Evolutionary conservation across 2,888 invertebrate genomes (phyloP).

Genomic region (Hoplodrina blanda): DNA sequence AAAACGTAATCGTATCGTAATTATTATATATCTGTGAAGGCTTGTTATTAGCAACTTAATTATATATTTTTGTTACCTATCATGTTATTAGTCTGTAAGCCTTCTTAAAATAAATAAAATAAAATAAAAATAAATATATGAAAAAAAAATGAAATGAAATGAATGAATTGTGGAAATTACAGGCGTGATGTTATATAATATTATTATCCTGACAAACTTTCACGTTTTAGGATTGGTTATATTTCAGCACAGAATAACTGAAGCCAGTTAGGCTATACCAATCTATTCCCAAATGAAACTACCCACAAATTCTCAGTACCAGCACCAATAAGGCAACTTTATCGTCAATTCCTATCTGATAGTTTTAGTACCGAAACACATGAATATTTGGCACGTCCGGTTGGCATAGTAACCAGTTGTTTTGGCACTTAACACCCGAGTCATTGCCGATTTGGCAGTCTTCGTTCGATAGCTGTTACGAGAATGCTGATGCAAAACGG

Average conservation of each 20-base stretch:
- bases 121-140: too few relatives aligned
- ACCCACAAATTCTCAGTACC: constrained; percentile 33
- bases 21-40: too few relatives aligned
- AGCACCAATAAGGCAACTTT: constrained; percentile 61
- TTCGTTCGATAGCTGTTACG: constrained; percentile 74
- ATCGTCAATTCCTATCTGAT: constrained; percentile 62
- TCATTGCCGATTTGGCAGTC: constrained; percentile 82
- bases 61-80: too few relatives aligned
- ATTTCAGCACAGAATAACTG: neutral
- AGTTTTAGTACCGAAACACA: constrained; percentile 70
- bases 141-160: too few relatives aligned
- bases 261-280: constrained; percentile 1
- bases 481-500: constrained; percentile 72
- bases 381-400: constrained; percentile 76
- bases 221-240: neutral
- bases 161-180: too few relatives aligned
- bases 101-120: too few relatives aligned
- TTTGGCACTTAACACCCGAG: constrained; percentile 76
- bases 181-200: too few relatives aligned
- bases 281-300: constrained; percentile 26
- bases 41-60: too few relatives aligned
- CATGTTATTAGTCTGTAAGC: too few relatives aligned
- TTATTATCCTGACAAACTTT: too few relatives aligned
- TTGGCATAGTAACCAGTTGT: constrained; percentile 73
- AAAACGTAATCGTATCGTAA: too few relatives aligned